Percentiles rank a stretch among this genome's conserved stretches.
These are phyloP conservation scores for Acanthurus leucopareius DNA, from an alignment of 2,797 vertebrate genomes.

Conservation along the genomic window DNA sequence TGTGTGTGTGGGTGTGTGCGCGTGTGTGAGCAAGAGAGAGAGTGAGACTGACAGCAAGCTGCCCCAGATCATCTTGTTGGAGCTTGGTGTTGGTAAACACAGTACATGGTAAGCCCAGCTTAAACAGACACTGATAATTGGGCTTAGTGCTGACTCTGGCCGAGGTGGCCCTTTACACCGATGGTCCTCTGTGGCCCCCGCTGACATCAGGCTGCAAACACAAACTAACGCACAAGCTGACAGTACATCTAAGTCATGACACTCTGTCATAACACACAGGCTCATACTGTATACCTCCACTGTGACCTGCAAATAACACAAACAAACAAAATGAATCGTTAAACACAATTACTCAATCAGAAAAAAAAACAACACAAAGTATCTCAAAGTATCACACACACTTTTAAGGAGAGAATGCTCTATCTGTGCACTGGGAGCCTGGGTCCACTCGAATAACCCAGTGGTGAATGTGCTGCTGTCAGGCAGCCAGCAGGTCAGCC, in stretches of 20 bases:
- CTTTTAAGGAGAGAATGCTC: conserved; percentile 50
- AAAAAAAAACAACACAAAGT: conserved; percentile 64
- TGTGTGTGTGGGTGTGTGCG: conserved; percentile 29
- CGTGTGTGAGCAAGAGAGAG: conserved; percentile 1
- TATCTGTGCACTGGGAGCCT: conserved; percentile 54
- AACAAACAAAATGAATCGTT: conserved; percentile 45
- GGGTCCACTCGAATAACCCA: conserved; percentile 77
- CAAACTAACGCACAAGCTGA: conserved; percentile 24
- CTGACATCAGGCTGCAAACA: conserved; percentile 30
- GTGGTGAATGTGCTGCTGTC: conserved; percentile 76
- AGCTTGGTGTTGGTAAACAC: conserved; percentile 81
- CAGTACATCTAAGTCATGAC: background rate
- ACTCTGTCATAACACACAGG: conserved; percentile 26
- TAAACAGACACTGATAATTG: conserved; percentile 73
- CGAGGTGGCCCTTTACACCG: conserved; percentile 59
- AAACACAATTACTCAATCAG: conserved; percentile 51
- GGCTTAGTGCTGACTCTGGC: conserved; percentile 63
- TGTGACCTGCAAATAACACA: conserved; percentile 43
- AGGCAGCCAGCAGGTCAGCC: conserved; percentile 66
- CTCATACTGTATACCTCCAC: conserved; percentile 20
- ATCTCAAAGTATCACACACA: conserved; percentile 54
- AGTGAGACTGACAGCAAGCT: conserved; percentile 55
- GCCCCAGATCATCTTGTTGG: conserved; percentile 75
- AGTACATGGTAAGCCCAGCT: conserved; percentile 73
- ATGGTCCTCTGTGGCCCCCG: conserved; percentile 33